Percentiles rank a stretch among this genome's conserved stretches.
Conservation (phyloP, 2,113 vertebrate species). For the Malurus cyaneus region DNA sequence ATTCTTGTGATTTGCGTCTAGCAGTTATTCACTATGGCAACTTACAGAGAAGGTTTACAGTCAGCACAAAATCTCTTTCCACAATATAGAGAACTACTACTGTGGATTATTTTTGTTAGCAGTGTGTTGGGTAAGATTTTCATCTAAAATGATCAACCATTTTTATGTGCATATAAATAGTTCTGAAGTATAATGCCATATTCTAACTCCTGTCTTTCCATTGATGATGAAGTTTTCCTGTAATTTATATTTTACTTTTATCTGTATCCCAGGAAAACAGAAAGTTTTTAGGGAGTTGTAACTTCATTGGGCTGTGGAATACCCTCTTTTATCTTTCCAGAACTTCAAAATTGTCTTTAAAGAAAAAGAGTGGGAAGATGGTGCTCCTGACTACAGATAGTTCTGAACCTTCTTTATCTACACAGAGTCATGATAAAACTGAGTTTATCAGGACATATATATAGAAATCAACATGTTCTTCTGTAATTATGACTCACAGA, state of each 20-base stretch:
- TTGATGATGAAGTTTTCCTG: neutral
- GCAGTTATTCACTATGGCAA: neutral
- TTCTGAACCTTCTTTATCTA: slow-evolving; percentile 33
- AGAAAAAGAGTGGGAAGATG: neutral
- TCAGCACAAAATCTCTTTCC: neutral
- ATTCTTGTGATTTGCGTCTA: neutral
- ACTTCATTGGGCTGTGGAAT: neutral
- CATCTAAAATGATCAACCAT: neutral
- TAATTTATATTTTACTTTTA: neutral
- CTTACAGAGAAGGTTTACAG: neutral
- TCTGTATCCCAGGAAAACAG: neutral
- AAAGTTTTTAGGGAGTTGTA: neutral
- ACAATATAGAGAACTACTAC: neutral
- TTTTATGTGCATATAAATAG: neutral
- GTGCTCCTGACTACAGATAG: slow-evolving; percentile 26
- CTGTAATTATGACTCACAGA: neutral
- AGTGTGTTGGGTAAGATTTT: neutral
- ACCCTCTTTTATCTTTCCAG: neutral
- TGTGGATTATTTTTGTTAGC: neutral
- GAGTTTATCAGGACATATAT: neutral
- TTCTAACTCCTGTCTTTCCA: neutral
- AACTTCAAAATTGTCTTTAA: neutral
- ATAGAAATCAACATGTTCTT: neutral
- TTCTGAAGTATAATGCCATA: neutral
- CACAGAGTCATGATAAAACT: neutral